These are phyloP conservation scores for Drosophila paracracens DNA, from an alignment of 2,888 invertebrate species.

Conservation along the genomic window DNA sequence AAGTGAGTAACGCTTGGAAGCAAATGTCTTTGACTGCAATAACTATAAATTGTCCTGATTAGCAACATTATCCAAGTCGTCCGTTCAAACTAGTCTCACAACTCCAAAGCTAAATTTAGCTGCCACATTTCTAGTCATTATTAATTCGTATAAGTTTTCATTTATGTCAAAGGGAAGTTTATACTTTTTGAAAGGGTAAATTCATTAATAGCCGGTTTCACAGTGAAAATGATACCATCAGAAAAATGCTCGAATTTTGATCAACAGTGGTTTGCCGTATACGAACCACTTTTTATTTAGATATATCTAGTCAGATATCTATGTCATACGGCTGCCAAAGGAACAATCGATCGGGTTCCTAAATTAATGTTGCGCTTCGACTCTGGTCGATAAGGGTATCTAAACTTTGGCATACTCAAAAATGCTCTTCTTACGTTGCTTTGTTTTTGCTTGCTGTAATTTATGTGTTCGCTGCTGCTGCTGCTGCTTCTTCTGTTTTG, in stretches of 20 bases:
- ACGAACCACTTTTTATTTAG: background rate
- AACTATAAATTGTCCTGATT: background rate
- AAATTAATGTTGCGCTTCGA: background rate
- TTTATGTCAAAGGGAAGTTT: background rate
- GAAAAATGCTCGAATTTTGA: background rate
- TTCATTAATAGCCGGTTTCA: background rate
- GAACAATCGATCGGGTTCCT: background rate
- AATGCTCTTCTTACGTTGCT: constrained; percentile 6
- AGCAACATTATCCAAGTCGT: background rate
- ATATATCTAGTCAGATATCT: too few relatives aligned
- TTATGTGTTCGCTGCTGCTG: constrained; percentile 59
- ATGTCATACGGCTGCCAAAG: background rate
- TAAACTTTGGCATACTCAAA: background rate
- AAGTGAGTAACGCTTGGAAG: background rate
- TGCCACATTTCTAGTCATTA: background rate
- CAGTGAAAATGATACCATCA: background rate
- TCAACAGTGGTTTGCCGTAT: background rate
- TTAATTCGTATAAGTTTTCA: background rate
- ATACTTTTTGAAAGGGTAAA: background rate
- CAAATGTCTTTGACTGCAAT: background rate
- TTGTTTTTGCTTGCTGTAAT: constrained; percentile 60
- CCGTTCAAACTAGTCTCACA: background rate
- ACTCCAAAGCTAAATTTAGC: background rate
- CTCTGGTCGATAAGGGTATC: background rate
- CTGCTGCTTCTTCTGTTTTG: constrained; percentile 21